Conservation (phyloP, 1,140 invertebrate species). For the Diachasma alloeum region DNA sequence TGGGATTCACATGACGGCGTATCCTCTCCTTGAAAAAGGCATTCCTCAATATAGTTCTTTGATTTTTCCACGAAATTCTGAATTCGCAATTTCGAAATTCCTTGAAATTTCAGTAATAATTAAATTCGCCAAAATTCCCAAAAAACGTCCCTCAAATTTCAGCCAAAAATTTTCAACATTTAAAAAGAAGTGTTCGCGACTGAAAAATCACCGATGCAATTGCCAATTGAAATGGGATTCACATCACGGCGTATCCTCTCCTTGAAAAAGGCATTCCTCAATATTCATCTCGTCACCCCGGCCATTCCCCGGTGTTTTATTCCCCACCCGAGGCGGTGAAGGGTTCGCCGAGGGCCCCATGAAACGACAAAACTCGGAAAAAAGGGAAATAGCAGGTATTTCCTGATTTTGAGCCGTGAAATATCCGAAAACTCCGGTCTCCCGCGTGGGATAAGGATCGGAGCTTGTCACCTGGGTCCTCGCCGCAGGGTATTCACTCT, state of each 20-base stretch:
- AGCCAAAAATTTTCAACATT: too few species aligned
- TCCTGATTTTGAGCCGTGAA: conserved; percentile 2
- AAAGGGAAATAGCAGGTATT: not conserved
- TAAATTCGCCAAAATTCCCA: too few species aligned
- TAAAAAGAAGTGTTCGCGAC: not conserved
- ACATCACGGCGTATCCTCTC: not conserved
- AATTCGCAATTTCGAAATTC: too few species aligned
- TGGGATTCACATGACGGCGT: not conserved
- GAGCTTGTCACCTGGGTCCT: conserved; percentile 41
- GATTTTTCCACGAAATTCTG: too few species aligned
- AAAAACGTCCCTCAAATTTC: too few species aligned
- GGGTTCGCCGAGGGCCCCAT: too few species aligned
- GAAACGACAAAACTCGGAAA: not conserved
- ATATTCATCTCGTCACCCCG: not conserved
- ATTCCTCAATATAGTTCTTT: not conserved
- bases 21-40: not conserved
- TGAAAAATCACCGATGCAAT: not conserved
- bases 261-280: not conserved
- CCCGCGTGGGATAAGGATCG: conserved; percentile 27
- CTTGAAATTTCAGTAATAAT: too few species aligned
- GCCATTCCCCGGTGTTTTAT: not conserved
- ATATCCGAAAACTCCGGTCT: not conserved
- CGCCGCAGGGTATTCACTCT: not conserved
- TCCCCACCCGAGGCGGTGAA: not conserved
- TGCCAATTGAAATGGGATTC: not conserved